A percentile compares a stretch with the other conserved stretches of the same genome.
Conservation (phyloP, 2,888 invertebrate species). For the Drosophila barbarae region DNA sequence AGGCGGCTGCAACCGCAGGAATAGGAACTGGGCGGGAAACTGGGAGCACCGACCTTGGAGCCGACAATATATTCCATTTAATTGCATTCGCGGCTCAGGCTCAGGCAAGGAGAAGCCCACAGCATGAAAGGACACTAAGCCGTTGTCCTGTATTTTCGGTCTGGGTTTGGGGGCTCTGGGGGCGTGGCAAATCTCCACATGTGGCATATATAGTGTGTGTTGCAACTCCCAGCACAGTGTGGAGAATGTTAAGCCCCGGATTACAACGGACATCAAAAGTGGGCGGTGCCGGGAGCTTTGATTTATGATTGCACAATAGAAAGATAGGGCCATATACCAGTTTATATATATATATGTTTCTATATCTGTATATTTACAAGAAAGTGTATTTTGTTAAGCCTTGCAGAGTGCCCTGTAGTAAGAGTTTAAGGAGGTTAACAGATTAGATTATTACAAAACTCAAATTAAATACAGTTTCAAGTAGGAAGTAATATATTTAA, state of each 20-base stretch:
- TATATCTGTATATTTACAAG: too few relatives aligned
- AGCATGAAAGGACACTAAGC: conserved; percentile 56
- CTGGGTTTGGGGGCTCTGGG: conserved; percentile 1
- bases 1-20: conserved; percentile 29
- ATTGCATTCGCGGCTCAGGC: conserved; percentile 63
- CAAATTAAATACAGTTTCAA: background rate
- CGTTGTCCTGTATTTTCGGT: conserved; percentile 18
- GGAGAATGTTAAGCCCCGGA: conserved; percentile 59
- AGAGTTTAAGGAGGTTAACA: background rate
- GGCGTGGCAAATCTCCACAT: conserved; percentile 24
- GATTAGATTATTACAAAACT: background rate
- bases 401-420: background rate
- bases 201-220: conserved; percentile 3
- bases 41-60: conserved; percentile 37
- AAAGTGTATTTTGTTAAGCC: conserved; percentile 22
- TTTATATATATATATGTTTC: background rate
- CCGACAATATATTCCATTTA: conserved; percentile 71
- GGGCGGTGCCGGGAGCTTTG: conserved; percentile 38
- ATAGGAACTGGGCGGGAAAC: conserved; percentile 13
- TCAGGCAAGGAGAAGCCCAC: conserved; percentile 16
- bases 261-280: conserved; percentile 52
- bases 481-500: background rate
- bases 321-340: background rate
- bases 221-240: conserved; percentile 30
- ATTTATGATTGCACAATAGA: conserved; percentile 53